These are phyloP conservation scores for Mesocentrotus franciscanus DNA, from an alignment of 53 echinoderm and acorn worm species.

Conservation along the genomic window DNA sequence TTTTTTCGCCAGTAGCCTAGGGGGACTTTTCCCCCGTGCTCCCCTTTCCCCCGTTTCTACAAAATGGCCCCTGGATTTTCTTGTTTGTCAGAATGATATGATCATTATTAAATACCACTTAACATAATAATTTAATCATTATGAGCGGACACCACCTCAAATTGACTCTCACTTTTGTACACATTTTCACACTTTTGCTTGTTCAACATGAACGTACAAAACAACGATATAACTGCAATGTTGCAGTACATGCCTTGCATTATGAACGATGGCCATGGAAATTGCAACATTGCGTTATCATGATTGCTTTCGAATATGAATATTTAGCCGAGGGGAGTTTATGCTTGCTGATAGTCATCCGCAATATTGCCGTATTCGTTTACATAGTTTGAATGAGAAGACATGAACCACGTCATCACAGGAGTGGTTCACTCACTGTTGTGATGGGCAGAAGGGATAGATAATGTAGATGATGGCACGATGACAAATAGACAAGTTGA, in stretches of 20 bases:
- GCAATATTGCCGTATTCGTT: not conserved
- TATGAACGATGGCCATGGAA: not conserved
- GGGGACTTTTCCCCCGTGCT: too few species aligned
- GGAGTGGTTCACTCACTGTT: not conserved
- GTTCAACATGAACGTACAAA: not conserved
- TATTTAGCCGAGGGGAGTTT: not conserved
- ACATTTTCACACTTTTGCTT: not conserved
- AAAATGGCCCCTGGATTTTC: too few species aligned
- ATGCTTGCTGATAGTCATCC: not conserved
- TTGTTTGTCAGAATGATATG: too few species aligned
- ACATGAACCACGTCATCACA: too few species aligned
- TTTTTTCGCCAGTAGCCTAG: too few species aligned
- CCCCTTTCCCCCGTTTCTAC: too few species aligned
- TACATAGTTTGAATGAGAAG: not conserved
- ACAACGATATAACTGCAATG: not conserved
- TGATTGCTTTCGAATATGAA: not conserved
- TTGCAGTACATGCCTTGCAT: not conserved
- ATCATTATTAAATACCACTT: too few species aligned
- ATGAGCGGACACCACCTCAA: too few species aligned
- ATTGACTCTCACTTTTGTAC: too few species aligned
- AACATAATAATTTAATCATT: too few species aligned
- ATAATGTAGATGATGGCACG: not conserved
- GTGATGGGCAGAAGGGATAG: not conserved
- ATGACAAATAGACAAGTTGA: too few species aligned
- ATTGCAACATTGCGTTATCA: not conserved